Base-by-base conservation (phyloP, 1,140 invertebrate species). In the Musca vetustissima region DNA sequence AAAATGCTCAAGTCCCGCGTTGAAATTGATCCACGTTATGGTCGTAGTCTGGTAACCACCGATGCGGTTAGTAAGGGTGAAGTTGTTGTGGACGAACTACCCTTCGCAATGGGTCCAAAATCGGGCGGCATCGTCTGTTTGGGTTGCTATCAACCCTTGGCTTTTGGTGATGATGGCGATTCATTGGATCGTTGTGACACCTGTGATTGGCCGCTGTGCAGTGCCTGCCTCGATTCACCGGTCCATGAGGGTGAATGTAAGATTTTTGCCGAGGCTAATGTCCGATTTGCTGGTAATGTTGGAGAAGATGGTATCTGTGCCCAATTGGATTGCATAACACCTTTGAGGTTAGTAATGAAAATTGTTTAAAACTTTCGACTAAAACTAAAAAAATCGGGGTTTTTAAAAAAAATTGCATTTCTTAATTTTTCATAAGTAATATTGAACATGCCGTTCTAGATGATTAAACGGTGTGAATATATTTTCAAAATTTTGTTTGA, bases 121-220 rank as follows among this genome's bases (percentile, higher is more conserved):
- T 88, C 86, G 76, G 84, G 85, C 52, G 83, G 84, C 14, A 89
- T 90, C 6, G 81, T 92, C 3, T 95, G 93, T 78, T 84, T 94
- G 4, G 88, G 88, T 4, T 95, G 93, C 75, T 91, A 90, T 75
- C 83, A 85, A 24, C 85, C 86, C 69, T 75, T 86, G 69, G 67
- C 85, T 76, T 84, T 85, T 71, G 82, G 85, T 53, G 80, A 83
- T 69, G 76, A 90, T 32, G 79, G 78, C 1, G 79, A 81, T 59
- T 78, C 79, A 0, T 68, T 79, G 64, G 76, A 80, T 57, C 75
- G 79, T 49, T 95, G 92, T 76, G 86, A 88, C 0, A 85, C 84
- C n/a, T 95, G 93, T 76, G 83, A 85, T 1, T 95, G 93, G 93
- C 92, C 92, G 0, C 85, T 93, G 21, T 94, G 93, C 72, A 84